Evolutionary conservation across 2,888 invertebrate species (phyloP), one percentile per base, ranked within the genome.

Genomic region (Linnaemya tessellans): DNA sequence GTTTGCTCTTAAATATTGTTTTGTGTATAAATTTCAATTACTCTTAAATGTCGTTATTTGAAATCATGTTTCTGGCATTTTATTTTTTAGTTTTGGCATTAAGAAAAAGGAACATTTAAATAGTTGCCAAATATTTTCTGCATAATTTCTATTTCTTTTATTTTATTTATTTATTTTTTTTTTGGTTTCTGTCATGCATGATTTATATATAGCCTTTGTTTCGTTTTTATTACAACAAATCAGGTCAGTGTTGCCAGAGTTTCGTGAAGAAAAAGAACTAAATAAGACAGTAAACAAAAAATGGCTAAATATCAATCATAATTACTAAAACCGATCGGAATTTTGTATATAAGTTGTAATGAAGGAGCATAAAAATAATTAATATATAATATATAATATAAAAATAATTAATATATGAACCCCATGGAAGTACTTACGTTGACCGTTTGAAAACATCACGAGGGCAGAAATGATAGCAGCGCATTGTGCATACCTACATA

Each of bases 81-180:
- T 22, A n/a, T 54, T 46, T 80, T 73, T 38, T 25, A 35, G 8
- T 64, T 75, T 81, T 84, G 84, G 84, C 84, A 81, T 64, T 81
- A 56, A 60, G 8, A 73, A 81, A 51, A 78, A 43, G 62, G 78
- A 84, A 81, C 73, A 74, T 81, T 68, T 43, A 74, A 46, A 68
- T 64, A 67, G 81, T 64, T 84, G 84, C 84, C 84, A 84, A 84
- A 68, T 81, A 54, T 51, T 78, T 79, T 58, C 30, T 65, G 51
- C 43, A 62, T 73, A 79, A 73, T 43, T 73, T 51, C 20, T n/a
- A 10, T 70, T 83, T 54, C 20, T 54, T 51, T 38, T n/a, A 71
- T 41, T 84, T 58, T n/a, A n/a, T 60, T 41, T 38, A 9, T 38
- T 38, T 38, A 9, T 38, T 49, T 49, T 38, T 30, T 54, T 30